phyloP scores from a whole-genome alignment of 2,888 invertebrate species.

The Eudasyphora cyanicolor region DNA sequence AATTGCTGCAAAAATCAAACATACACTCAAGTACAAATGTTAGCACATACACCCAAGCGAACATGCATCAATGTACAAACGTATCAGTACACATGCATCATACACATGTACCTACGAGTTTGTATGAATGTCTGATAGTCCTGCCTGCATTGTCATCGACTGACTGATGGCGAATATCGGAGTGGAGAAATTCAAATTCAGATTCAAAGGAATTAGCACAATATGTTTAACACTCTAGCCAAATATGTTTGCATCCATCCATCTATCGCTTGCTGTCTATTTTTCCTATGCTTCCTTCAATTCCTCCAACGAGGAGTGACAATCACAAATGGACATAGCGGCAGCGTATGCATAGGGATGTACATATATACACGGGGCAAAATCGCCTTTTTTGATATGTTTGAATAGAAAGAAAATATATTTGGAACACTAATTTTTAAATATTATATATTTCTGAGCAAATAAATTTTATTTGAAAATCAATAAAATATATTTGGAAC shows the following conservation, averaged over 20 bases:
- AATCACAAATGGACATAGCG: slow-evolving; percentile 1
- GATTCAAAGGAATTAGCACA: slow-evolving; percentile 54
- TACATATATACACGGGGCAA: background rate
- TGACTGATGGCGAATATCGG: slow-evolving; percentile 13
- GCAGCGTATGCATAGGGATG: background rate
- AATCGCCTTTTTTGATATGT: too few relatives aligned
- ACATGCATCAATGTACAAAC: background rate
- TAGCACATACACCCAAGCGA: too few relatives aligned
- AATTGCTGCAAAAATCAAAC: slow-evolving; percentile 19
- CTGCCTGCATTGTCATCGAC: slow-evolving; percentile 26
- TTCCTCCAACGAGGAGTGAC: slow-evolving; percentile 9
- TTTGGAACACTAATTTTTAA: too few relatives aligned
- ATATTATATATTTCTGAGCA: too few relatives aligned
- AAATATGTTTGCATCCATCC: slow-evolving; percentile 23
- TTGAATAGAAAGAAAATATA: too few relatives aligned
- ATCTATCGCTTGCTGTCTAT: slow-evolving; percentile 29
- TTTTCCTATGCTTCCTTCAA: background rate
- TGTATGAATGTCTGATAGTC: background rate
- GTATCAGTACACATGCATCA: slow-evolving; percentile 33
- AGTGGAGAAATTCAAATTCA: slow-evolving; percentile 42
- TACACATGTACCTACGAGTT: background rate
- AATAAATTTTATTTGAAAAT: too few relatives aligned
- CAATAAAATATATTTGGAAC: too few relatives aligned
- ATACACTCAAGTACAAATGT: background rate
- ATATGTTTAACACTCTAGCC: slow-evolving; percentile 40